phyloP scores from a whole-genome alignment of 2,797 vertebrate species.

The Mycteria americana region DNA sequence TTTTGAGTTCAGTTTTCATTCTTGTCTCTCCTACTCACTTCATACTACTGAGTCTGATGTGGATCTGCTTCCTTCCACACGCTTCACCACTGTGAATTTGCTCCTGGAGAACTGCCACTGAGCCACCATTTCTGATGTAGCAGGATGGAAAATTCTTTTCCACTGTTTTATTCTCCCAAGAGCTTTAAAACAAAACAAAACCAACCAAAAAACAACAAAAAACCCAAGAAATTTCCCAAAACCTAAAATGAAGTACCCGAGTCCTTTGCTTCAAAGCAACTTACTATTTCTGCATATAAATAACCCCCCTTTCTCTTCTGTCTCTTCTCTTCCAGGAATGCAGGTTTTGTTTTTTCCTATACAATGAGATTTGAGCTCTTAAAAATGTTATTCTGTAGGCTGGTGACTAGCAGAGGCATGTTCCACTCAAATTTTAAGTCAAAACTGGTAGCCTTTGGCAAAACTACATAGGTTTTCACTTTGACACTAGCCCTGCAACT shows the following conservation, averaged over 20 bases:
- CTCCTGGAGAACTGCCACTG: not conserved
- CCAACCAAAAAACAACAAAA: no score
- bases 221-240: not conserved
- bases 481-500: not conserved
- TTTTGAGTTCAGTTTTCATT: not conserved
- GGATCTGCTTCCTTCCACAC: not conserved
- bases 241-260: not conserved
- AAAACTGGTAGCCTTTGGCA: not conserved
- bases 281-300: not conserved
- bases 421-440: not conserved
- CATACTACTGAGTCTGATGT: accelerated
- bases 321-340: not conserved
- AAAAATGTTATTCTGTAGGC: not conserved
- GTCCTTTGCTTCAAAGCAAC: not conserved
- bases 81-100: not conserved
- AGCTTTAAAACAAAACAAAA: not conserved
- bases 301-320: not conserved
- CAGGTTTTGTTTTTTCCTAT: not conserved
- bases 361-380: not conserved
- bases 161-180: not conserved
- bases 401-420: not conserved
- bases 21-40: not conserved
- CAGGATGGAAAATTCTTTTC: not conserved
- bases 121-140: not conserved
- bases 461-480: not conserved